Conservation (phyloP, 2,113 vertebrate genomes). For the Cyprinodon variegatus region DNA sequence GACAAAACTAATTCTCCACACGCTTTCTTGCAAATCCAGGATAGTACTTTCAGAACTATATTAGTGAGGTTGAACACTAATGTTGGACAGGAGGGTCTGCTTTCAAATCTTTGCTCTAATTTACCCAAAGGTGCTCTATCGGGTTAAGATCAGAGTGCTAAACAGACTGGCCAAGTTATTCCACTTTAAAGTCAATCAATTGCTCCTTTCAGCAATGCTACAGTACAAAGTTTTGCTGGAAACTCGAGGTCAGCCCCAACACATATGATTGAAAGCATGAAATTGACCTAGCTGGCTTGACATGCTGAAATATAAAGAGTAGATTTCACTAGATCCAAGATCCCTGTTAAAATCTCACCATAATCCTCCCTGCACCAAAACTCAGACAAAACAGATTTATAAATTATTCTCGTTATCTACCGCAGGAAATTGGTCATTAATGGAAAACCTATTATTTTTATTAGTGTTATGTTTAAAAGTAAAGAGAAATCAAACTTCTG, state of each 20-base stretch:
- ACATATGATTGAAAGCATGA: not conserved
- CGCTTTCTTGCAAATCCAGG: not conserved
- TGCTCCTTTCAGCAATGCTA: not conserved
- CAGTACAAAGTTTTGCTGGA: not conserved
- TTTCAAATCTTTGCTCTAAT: not conserved
- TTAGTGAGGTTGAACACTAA: not conserved
- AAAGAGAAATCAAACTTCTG: too few species aligned
- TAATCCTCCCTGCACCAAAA: not conserved
- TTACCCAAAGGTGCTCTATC: not conserved
- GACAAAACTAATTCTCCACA: not conserved
- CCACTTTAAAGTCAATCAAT: not conserved
- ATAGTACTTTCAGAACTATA: too few species aligned
- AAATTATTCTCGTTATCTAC: not conserved
- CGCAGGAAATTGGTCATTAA: too few species aligned
- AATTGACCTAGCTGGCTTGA: not conserved
- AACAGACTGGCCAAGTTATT: not conserved
- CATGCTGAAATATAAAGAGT: not conserved
- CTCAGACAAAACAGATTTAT: not conserved
- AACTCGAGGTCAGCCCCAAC: not conserved
- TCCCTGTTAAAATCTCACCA: not conserved
- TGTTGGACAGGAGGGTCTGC: not conserved
- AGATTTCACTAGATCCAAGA: not conserved
- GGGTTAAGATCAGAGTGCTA: not conserved
- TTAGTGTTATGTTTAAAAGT: too few species aligned
- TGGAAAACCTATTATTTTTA: too few species aligned